A percentile compares a stretch with the other conserved stretches of the same genome.
These are phyloP conservation scores for Plectropomus leopardus DNA, from an alignment of 2,113 vertebrate species.

Conservation along the genomic window DNA sequence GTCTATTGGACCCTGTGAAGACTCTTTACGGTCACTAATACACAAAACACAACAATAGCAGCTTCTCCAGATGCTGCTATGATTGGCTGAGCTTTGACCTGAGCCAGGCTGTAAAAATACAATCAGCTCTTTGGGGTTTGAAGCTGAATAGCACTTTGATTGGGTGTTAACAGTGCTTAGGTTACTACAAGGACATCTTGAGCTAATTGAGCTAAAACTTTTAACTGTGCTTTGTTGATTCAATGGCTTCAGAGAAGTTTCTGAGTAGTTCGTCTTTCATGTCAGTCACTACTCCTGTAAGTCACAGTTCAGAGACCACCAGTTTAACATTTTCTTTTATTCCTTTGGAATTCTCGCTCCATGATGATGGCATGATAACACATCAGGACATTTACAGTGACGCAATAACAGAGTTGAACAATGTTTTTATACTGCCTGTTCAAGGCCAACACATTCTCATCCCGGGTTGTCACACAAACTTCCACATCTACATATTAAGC, in stretches of 20 bases:
- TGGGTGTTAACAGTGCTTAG: conserved; percentile 25
- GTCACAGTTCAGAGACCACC: neutral
- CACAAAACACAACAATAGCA: conserved; percentile 68
- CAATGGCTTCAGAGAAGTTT: neutral
- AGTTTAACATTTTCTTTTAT: neutral
- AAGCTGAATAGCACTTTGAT: conserved; percentile 31
- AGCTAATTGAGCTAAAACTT: conserved; percentile 8
- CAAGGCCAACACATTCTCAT: too few species aligned
- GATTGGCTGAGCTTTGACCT: conserved; percentile 48
- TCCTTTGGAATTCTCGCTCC: neutral
- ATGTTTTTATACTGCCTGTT: too few species aligned
- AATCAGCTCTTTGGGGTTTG: conserved; percentile 27
- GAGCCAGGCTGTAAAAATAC: conserved; percentile 53
- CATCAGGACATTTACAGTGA: too few species aligned
- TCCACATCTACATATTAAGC: too few species aligned
- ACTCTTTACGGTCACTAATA: conserved; percentile 72
- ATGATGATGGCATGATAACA: neutral
- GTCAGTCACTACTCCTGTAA: neutral
- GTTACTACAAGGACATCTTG: conserved; percentile 1
- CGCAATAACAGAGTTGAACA: neutral
- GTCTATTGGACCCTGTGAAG: conserved; percentile 60
- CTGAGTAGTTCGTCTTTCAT: neutral
- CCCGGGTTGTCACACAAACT: too few species aligned
- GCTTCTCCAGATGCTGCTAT: conserved; percentile 34
- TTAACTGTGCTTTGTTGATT: conserved; percentile 17